Base-by-base conservation (phyloP, 2,888 invertebrate genomes). In the Hemithea aestivaria region DNA sequence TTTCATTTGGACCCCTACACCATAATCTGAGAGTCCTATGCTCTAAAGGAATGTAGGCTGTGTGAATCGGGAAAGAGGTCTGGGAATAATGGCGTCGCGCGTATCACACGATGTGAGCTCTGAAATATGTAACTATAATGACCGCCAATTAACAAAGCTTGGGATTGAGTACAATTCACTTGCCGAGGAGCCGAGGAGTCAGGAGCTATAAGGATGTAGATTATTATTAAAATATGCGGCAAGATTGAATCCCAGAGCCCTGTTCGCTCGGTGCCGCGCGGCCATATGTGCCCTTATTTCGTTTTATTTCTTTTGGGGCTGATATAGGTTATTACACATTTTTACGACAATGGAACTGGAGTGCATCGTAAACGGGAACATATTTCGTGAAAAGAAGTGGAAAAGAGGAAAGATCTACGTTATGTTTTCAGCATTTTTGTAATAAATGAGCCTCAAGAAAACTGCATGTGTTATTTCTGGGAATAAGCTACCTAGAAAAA, bases 71-170 rank as follows among this genome's bases (percentile, higher is more conserved):
- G 51, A 36, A 56, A 47, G 54, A 46, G 76, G 35, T 72, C 79
- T 58, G 22, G 11, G 9, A 65, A 54, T 44, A 56, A 38, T 73
- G 74, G 80, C 45, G 51, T 52, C 45, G 47, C 54, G 60, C 48
- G 62, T 68, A 69, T 77, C 73, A 73, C 72, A 69, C 69, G 61
- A 59, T 57, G 37, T 62, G 61, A 60, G 61, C 68, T 62, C 69
- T 68, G 68, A 83, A 82, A 78, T 81, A 77, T 79, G 77, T 80
- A 74, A 77, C 73, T 67, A 66, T 82, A 82, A 84, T 83, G 75
- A 82, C 71, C 62, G 72, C 62, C 78, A 85, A 85, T 85, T 85
- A 85, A 81, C 72, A 67, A 77, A 74, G 72, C 73, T 68, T 73
- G 76, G 69, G 78, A 80, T 73, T 57, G 70, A 58, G 74, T 65